A percentile compares a stretch with the other conserved stretches of the same genome.
Evolutionary conservation across 2,888 invertebrate species (phyloP).

Genomic region (Priocnemis perturbator): DNA sequence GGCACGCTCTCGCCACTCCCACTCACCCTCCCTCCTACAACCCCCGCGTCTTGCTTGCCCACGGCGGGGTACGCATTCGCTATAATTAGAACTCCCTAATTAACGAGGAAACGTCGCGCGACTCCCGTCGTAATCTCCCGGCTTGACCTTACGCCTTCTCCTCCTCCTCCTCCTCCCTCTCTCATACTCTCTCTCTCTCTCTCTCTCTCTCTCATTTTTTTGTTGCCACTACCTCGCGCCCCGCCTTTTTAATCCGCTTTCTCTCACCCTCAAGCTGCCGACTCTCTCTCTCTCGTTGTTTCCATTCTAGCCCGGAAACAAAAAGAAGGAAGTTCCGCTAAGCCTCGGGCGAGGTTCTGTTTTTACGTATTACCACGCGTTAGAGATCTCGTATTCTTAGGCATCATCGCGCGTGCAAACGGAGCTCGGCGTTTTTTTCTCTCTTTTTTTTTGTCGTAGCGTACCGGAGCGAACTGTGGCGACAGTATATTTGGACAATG

Average conservation of each 20-base stretch:
- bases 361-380: no score
- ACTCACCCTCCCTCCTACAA: constrained; percentile 32
- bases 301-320: constrained; percentile 6
- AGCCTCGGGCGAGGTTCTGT: no score
- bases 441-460: no score
- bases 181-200: no score
- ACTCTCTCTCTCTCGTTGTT: constrained; percentile 1
- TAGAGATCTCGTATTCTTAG: no score
- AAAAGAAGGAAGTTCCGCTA: constrained; percentile 14
- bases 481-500: no score
- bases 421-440: no score
- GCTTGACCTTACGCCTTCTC: constrained; percentile 56
- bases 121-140: constrained; percentile 52
- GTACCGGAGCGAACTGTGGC: no score
- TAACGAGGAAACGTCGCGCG: constrained; percentile 63
- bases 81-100: constrained; percentile 70
- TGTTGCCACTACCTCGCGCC: constrained; percentile 9
- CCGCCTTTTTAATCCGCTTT: constrained; percentile 37
- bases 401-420: no score
- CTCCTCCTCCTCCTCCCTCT: constrained; percentile 22
- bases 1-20: constrained; percentile 68
- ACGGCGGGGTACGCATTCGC: constrained; percentile 57
- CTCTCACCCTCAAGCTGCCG: background rate
- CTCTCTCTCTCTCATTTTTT: no score
- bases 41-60: background rate